These are phyloP conservation scores for Halisarca cf. caerulea DNA, from an alignment of 37 sponge, comb jelly and placozoan species.

Conservation along the genomic window DNA sequence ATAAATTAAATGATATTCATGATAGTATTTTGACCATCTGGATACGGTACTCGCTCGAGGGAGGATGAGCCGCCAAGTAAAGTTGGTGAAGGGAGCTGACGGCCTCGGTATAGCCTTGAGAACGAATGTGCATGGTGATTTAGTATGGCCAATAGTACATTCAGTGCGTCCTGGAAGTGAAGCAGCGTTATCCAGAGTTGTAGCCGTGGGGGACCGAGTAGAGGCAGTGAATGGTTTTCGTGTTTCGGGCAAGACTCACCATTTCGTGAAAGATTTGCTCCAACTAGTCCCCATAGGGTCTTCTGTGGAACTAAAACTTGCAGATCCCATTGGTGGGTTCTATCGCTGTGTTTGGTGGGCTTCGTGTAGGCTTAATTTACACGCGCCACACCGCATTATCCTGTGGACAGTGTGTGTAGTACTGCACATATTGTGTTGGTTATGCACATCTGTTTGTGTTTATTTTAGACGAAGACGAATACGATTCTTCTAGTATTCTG, in stretches of 20 bases:
- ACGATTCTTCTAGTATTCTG: no score
- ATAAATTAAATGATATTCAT: constrained; percentile 4
- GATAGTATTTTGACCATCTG: background rate
- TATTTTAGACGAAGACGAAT: no score
- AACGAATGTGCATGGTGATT: background rate
- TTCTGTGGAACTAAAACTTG: background rate
- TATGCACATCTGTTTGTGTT: no score
- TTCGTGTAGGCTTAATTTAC: no score
- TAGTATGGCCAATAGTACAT: background rate
- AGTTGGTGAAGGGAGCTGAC: background rate
- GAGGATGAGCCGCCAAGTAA: background rate
- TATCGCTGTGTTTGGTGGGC: no score
- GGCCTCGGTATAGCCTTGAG: constrained; percentile 10
- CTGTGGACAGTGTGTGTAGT: no score
- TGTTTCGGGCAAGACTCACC: constrained; percentile 9
- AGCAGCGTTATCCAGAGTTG: background rate
- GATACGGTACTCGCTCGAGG: background rate
- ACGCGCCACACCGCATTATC: no score
- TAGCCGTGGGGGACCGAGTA: constrained; percentile 1
- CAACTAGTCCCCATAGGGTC: background rate
- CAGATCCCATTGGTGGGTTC: background rate
- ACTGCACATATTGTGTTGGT: no score
- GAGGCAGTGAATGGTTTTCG: constrained; percentile 2
- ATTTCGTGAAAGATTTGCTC: constrained; percentile 1
- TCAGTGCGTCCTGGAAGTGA: constrained; percentile 13